Conservation (phyloP, 2,888 invertebrate genomes). For the Tetragonisca angustula region DNA sequence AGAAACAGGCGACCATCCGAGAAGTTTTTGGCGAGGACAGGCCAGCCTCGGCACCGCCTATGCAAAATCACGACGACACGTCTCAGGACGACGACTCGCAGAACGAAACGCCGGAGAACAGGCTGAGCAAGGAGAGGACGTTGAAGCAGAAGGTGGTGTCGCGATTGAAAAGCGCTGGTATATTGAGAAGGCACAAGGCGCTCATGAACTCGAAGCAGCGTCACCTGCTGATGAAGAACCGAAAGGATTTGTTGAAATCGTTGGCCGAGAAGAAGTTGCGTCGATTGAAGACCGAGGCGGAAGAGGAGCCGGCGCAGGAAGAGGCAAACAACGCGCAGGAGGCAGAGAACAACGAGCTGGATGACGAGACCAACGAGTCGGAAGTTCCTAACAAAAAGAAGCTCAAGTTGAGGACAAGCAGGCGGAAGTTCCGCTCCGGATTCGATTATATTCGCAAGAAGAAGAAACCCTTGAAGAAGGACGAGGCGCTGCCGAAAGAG, state of each 20-base stretch:
- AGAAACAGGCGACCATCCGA: slow-evolving; percentile 91
- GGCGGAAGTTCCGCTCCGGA: slow-evolving; percentile 92
- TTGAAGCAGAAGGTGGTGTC: slow-evolving; percentile 79
- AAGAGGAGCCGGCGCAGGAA: slow-evolving; percentile 76
- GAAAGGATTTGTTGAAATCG: slow-evolving; percentile 78
- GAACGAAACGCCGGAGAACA: slow-evolving; percentile 74
- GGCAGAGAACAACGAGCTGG: slow-evolving; percentile 80
- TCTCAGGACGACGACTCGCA: slow-evolving; percentile 81
- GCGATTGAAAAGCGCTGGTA: slow-evolving; percentile 80
- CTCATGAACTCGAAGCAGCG: slow-evolving; percentile 81
- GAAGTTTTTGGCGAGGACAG: slow-evolving; percentile 93
- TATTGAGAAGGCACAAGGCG: slow-evolving; percentile 81
- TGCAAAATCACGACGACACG: slow-evolving; percentile 85
- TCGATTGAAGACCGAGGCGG: slow-evolving; percentile 73
- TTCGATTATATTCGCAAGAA: slow-evolving; percentile 96
- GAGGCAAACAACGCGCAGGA: slow-evolving; percentile 81
- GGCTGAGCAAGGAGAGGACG: slow-evolving; percentile 62
- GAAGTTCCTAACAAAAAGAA: slow-evolving; percentile 85
- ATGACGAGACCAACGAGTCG: slow-evolving; percentile 84
- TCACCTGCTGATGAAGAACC: slow-evolving; percentile 76
- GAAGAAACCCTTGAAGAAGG: slow-evolving; percentile 89
- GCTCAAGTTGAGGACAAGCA: slow-evolving; percentile 88
- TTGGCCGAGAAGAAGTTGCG: slow-evolving; percentile 77
- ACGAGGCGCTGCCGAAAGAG: slow-evolving; percentile 83
- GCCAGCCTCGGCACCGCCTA: slow-evolving; percentile 93